Evolutionary conservation across 2,888 invertebrate genomes (phyloP), one percentile per base, ranked within the genome.

Genomic region (Drosophila hamatofila): DNA sequence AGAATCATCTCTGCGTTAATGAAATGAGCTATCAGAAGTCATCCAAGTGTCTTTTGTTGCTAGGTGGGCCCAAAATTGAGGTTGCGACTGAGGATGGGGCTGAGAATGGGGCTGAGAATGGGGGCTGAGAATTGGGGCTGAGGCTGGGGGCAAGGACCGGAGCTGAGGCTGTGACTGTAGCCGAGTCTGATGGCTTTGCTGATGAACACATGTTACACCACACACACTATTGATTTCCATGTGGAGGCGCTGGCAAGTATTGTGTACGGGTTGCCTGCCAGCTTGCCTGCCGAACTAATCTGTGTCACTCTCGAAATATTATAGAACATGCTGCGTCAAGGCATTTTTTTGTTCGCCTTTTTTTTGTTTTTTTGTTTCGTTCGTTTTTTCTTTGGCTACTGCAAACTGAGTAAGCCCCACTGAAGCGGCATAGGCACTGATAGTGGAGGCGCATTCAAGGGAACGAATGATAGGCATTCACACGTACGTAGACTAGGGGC

Each of bases 261-360:
- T 52, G 25, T 37, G 35, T 4, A 37, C 11, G 21, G 54, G 35
- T 4, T 25, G 46, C 25, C 18, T 16, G 46, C 25, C 18, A 18
- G 39, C 37, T n/a, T 18, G 49, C 27, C 51, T 18, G 23, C 25
- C 60, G 18, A 69, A 74, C 80, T 68, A 73, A 83, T 84, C 80
- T 76, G 65, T 60, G 57, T 52, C 66, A 42, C 59, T 64, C 51
- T 64, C 49, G 60, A 70, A 85, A 80, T 75, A 75, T 78, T 75
- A 75, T 78, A 52, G 71, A 78, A 75, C 71, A 82, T 64, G 62
- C 88, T 82, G 82, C 74, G 82, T 84, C 74, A 79, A 84, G 88
- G 67, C 63, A 75, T 48, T 76, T 56, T 21, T 54, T 37, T 9
- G 14, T 25, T 1, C n/a, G 1, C 5, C 1, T n/a, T 9, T 41